These are phyloP conservation scores for Antitype chi DNA, from an alignment of 2,888 invertebrate species.

Conservation along the genomic window DNA sequence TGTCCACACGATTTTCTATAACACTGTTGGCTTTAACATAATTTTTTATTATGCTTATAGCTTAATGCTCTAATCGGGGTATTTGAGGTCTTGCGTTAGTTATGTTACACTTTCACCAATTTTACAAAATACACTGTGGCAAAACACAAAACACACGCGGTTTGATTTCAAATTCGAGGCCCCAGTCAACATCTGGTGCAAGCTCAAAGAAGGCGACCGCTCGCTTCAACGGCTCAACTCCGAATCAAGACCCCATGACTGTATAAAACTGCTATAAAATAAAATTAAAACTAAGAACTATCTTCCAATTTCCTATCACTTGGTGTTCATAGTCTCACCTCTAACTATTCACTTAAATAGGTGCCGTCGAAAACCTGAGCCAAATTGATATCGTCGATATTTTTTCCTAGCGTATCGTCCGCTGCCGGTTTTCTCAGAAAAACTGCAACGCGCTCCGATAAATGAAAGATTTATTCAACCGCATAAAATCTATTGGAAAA, in stretches of 20 bases:
- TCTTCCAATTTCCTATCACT: conserved; percentile 10
- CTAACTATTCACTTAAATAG: conserved; percentile 50
- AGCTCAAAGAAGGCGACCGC: no score
- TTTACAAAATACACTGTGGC: no score
- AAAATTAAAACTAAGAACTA: conserved; percentile 2
- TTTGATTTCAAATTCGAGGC: no score
- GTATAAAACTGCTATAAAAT: not conserved
- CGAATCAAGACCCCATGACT: not conserved
- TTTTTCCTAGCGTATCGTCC: conserved; percentile 51
- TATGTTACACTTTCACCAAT: no score
- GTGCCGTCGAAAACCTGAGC: conserved; percentile 46
- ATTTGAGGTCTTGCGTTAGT: no score
- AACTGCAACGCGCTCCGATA: conserved; percentile 41
- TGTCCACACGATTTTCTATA: no score
- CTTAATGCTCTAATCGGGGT: no score
- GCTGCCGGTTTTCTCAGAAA: conserved; percentile 36
- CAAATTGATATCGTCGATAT: conserved; percentile 58
- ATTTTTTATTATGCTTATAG: no score
- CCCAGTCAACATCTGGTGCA: no score
- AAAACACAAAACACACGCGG: no score
- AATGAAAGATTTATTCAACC: conserved; percentile 52
- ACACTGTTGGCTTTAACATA: no score
- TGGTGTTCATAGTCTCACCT: conserved; percentile 10
- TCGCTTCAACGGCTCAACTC: no score
- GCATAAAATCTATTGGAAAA: conserved; percentile 35